Evolutionary conservation across 2,797 vertebrate species (phyloP), one percentile per base, ranked within the genome.

Genomic region (Aythya fuligula): DNA sequence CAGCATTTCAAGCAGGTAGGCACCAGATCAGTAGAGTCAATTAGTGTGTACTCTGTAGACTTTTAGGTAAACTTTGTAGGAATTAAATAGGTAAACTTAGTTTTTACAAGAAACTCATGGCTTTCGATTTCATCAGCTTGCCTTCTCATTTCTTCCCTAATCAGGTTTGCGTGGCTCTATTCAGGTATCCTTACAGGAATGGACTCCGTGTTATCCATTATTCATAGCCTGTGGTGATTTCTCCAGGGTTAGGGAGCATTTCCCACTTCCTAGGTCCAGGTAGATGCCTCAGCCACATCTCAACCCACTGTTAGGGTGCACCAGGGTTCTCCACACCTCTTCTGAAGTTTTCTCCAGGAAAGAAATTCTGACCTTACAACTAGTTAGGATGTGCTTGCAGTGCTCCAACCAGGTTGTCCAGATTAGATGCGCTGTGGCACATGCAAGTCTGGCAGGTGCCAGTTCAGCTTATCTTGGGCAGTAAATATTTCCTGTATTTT

Each of bases 1-100:
- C 13, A 28, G 2, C 32, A 16, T 89, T 91, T 71, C 92, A 17
- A 27, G 20, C 1, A 0, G 6, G 0, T 9, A 64, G 75, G 36
- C 32, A 9, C 18, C 19, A 43, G 17, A 57, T 77, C 21, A n/a
- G 13, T 57, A 15, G 18, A 67, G 18, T 66, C 0, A 4, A 27
- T 72, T 62, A 66, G 34, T 9, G 75, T 56, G 57, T 82, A n/a
- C 13, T 58, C 11, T 36, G 1, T 15, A 41, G 21, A 9, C 32
- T 10, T 5, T 22, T 56, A 85, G 24, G 11, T 65, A 39, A 88
- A 60, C 17, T 60, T 73, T 0, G 3, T 16, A 28, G 47, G 10
- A 62, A 70, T 7, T 3, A 72, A 54, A 10, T 11, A 47, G 12
- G 5, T 47, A 61, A 57, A 25, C n/a, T 71, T 43, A 24, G 20